Base-by-base conservation (phyloP, 2,113 vertebrate species). In the Cephalopholis sonnerati region DNA sequence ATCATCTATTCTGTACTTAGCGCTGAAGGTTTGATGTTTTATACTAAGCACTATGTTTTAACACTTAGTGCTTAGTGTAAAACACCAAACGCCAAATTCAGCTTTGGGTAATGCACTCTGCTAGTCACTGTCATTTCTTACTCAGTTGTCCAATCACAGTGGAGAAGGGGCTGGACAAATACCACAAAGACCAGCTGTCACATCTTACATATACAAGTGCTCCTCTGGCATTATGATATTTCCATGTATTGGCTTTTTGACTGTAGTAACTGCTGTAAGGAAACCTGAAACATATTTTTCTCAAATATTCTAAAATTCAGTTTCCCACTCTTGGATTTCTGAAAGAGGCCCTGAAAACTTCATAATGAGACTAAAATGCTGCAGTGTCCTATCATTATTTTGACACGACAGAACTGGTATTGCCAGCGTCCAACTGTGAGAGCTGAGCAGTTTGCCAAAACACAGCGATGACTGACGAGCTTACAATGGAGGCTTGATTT, bases 401-500 rank as follows among this genome's bases (percentile, higher is more conserved):
- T 90, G 87, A 92, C 82, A 82, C 24, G 18, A 71, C 71, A 63
- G 81, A 73, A 66, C 59, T 41, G 25, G 50, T 41, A 29, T 62
- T 87, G 90, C 89, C 87, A 91, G 82, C 75, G 7, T 74, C 86
- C 83, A 46, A 82, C 90, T 81, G 91, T 32, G 86, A 74, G 62
- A 58, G 71, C 17, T 0, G 72, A 84, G 84, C 59, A 7, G 48
- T 80, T 86, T 86, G 90, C 91, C 91, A 92, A 83, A 88, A 84
- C 87, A 78, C 85, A 80, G 77, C 48, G 39, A 89, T 89, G 87
- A 93, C 74, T 83, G 86, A 92, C 83, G 90, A 92, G 90, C 75
- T 74, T 55, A 89, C 85, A 89, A 82, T 85, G 79, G 85, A 81
- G 25, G 85, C 88, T 77, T 91, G 91, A 93, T 93, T 91, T 90